Base-by-base conservation (phyloP, 1,140 invertebrate genomes). In the Heterodera carotae region DNA sequence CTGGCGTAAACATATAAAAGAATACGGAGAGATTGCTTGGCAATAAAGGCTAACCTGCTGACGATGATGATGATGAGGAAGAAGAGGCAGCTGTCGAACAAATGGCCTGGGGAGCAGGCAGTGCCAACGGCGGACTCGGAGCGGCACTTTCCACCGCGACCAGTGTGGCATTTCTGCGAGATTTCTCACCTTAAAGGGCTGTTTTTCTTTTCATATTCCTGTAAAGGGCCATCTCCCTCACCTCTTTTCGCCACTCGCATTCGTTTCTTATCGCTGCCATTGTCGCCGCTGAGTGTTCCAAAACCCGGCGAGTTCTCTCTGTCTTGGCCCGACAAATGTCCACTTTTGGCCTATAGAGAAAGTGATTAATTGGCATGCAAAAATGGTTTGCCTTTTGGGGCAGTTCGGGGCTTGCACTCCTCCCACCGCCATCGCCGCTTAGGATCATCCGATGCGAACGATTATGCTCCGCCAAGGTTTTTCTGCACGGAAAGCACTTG, bases 391-490 rank as follows among this genome's bases (percentile, higher is more conserved):
- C 22, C 12, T 27, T 73, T 60, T 67, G 59, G 29, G 31, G 31
- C 27, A 18, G 60, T 29, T 76, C 60, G 25, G 39, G 43, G 36
- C n/a, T 77, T 15, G 36, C 39, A 53, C n/a, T 36, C n/a, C n/a
- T n/a, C 39, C 31, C 39, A 68, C 62, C 62, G 25, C 62, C 48
- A 0, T 33, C 48, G 33, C 62, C 64, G 69, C 76, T 77, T 36
- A 76, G 56, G 15, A 80, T 68, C 68, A 81, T 78, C 53, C 82
- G 12, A 69, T 84, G 83, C 4, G 72, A 74, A 70, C 79, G 80
- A 59, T 84, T 84, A 59, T 84, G 83, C 39, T 82, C 78, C 15
- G 83, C 82, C n/a, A 84, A 69, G 2, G 81, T 59, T 76, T 84
- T 84, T 27, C 83, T 43, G 48, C 68, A 82, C 10, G 80, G 71